Evolutionary conservation across 2,888 invertebrate genomes (phyloP).

Genomic region (Achlya flavicornis): DNA sequence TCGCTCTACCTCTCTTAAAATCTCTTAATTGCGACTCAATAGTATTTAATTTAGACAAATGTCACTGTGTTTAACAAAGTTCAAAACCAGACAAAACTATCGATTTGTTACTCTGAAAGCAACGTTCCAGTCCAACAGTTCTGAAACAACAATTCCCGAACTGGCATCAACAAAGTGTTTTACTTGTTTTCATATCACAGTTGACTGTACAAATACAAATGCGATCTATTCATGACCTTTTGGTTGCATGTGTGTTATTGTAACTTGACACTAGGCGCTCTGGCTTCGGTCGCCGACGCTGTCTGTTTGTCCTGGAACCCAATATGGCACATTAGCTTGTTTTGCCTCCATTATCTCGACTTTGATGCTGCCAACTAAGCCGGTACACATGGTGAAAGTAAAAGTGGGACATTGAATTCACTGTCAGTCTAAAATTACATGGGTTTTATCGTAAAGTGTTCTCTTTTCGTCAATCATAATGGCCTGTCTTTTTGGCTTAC

Average conservation of each 20-base stretch:
- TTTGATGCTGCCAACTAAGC: slow-evolving; percentile 77
- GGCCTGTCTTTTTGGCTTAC: background rate
- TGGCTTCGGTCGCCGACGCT: slow-evolving; percentile 40
- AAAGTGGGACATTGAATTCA: slow-evolving; percentile 32
- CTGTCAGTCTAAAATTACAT: slow-evolving; percentile 31
- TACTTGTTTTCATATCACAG: slow-evolving; percentile 46
- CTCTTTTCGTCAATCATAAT: background rate
- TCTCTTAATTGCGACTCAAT: too few species aligned
- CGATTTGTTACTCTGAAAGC: background rate
- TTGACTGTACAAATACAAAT: slow-evolving; percentile 64
- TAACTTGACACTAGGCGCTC: slow-evolving; percentile 66
- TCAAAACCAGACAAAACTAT: slow-evolving; percentile 3
- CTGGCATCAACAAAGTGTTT: slow-evolving; percentile 15
- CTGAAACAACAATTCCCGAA: background rate
- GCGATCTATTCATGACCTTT: slow-evolving; percentile 75
- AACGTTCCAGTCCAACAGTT: background rate
- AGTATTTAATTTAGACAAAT: background rate
- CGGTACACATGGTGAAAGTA: slow-evolving; percentile 51
- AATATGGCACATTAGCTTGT: slow-evolving; percentile 80
- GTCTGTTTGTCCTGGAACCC: slow-evolving; percentile 73
- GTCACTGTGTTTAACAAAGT: background rate
- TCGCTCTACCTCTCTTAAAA: too few species aligned
- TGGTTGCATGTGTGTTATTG: slow-evolving; percentile 66
- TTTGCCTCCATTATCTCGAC: slow-evolving; percentile 80
- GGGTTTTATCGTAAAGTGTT: slow-evolving; percentile 8